Percentiles rank a stretch among this genome's conserved stretches.
phyloP scores from a whole-genome alignment of 2,797 vertebrate species.

The Danio aesculapii region DNA sequence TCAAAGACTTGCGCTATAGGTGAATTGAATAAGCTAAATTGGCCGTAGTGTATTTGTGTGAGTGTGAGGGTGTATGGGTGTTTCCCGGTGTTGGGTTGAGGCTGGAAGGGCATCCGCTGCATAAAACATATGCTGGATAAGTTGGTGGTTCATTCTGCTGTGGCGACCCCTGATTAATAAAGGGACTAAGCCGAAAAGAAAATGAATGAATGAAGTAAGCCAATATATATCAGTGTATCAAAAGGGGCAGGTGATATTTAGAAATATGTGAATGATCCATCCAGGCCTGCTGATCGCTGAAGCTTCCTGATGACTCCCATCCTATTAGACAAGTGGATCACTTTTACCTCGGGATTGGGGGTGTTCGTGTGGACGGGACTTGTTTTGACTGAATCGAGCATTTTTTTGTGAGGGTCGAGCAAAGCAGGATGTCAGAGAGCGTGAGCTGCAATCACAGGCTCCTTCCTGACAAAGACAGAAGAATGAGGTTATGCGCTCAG shows the following conservation, averaged over 20 bases:
- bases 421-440: conserved; percentile 92
- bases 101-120: too few species aligned
- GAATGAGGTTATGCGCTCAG: neutral
- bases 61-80: too few species aligned
- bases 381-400: conserved; percentile 83
- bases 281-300: neutral
- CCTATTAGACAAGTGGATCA: conserved; percentile 74
- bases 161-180: too few species aligned
- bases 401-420: conserved; percentile 84
- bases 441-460: conserved; percentile 89
- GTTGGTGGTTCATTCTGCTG: too few species aligned
- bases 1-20: too few species aligned
- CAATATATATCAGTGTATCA: neutral
- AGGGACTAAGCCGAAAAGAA: too few species aligned
- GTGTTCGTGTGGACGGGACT: conserved; percentile 78
- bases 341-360: conserved; percentile 75
- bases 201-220: too few species aligned
- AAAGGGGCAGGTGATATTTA: neutral
- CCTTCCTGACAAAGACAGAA: conserved; percentile 79
- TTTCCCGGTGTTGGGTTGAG: too few species aligned
- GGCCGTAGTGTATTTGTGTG: too few species aligned
- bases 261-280: neutral
- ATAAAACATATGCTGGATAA: too few species aligned
- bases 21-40: too few species aligned
- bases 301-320: conserved; percentile 34